Conservation (phyloP, 2,797 vertebrate species). For the Knipowitschia caucasica region DNA sequence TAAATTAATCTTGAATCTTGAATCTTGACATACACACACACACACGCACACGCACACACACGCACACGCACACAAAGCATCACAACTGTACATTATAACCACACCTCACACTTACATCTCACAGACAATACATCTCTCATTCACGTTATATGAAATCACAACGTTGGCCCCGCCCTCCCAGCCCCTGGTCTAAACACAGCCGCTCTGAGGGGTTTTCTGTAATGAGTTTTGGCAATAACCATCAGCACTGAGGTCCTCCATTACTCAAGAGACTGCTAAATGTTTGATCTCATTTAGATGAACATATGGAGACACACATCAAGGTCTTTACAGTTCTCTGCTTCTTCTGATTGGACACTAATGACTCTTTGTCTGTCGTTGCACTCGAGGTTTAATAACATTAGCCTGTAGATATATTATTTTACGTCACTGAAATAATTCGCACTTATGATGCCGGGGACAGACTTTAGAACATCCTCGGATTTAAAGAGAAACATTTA, state of each 20-base stretch:
- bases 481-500: neutral
- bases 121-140: too few species aligned
- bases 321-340: conserved; percentile 51
- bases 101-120: neutral
- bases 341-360: conserved; percentile 41
- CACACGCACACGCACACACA: too few species aligned
- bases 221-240: conserved; percentile 50
- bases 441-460: conserved; percentile 25
- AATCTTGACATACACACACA: too few species aligned
- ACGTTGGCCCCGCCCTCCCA: neutral
- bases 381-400: conserved; percentile 32
- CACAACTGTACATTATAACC: too few species aligned
- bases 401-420: conserved; percentile 9
- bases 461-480: conserved; percentile 3
- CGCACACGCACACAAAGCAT: too few species aligned
- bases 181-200: conserved; percentile 9
- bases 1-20: too few species aligned
- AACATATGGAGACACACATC: conserved; percentile 60
- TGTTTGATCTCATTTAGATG: conserved; percentile 54
- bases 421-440: conserved; percentile 28
- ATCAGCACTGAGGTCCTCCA: conserved; percentile 47
- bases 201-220: conserved; percentile 21
- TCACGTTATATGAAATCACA: too few species aligned
- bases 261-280: conserved; percentile 50
- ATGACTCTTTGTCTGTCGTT: conserved; percentile 31